Conservation (phyloP, 1,140 invertebrate species). For the Panagrolaimus sp. region DNA sequence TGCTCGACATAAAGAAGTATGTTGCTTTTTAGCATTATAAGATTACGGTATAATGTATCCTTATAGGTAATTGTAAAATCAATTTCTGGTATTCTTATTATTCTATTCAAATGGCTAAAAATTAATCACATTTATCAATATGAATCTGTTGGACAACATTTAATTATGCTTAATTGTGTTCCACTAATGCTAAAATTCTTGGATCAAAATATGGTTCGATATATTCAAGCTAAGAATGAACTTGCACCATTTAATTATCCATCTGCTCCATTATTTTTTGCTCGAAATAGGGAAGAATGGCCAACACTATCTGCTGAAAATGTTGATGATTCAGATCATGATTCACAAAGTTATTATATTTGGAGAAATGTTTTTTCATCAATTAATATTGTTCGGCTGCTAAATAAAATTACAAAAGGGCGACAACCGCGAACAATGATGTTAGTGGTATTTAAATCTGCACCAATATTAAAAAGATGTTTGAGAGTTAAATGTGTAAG, state of each 20-base stretch:
- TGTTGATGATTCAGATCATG: constrained; percentile 62
- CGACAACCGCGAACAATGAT: constrained; percentile 99
- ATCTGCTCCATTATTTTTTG: constrained; percentile 43
- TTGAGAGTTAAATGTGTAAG: constrained; percentile 67
- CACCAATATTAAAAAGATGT: constrained; percentile 91
- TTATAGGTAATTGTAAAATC: constrained; percentile 95
- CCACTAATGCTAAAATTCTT: constrained; percentile 97
- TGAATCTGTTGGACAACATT: constrained; percentile 96
- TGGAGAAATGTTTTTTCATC: constrained; percentile 98
- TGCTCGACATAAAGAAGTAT: constrained; percentile 84
- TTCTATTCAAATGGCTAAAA: constrained; percentile 95
- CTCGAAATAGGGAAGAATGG: constrained; percentile 70
- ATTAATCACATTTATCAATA: constrained; percentile 96
- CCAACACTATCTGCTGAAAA: constrained; percentile 86
- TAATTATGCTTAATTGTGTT: constrained; percentile 98
- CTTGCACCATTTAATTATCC: constrained; percentile 53
- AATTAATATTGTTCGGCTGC: constrained; percentile 88
- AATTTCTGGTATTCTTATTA: constrained; percentile 82
- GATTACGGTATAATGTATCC: constrained; percentile 7
- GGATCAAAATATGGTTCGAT: constrained; percentile 93
- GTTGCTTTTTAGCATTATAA: constrained; percentile 77
- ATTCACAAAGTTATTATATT: constrained; percentile 65
- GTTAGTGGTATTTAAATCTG: constrained; percentile 98
- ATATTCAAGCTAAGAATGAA: constrained; percentile 89
- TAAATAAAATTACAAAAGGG: constrained; percentile 99